Conservation (phyloP, 2,113 vertebrate genomes). For the Gracilinanus agilis region DNA sequence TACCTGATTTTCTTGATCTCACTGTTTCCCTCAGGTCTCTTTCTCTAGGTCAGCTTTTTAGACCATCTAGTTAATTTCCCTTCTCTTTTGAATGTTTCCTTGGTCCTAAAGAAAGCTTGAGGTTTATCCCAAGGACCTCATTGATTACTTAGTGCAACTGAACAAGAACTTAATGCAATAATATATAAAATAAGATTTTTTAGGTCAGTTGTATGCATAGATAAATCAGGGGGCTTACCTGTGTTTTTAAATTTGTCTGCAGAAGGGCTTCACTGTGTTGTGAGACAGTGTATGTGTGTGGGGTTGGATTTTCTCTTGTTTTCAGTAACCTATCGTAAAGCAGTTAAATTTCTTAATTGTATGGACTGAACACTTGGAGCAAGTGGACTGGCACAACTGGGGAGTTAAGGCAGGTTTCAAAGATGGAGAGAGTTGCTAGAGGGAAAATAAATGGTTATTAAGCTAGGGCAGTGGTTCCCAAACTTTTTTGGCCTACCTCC, state of each 20-base stretch:
- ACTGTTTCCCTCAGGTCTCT: neutral
- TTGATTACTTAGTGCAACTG: neutral
- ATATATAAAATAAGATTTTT: neutral
- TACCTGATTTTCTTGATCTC: neutral
- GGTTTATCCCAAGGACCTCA: conserved; percentile 3
- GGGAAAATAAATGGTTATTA: neutral
- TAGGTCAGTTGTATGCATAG: neutral
- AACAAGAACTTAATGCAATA: conserved; percentile 24
- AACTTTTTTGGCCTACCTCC: too few relatives aligned
- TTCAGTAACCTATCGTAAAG: neutral
- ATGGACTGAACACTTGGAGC: conserved; percentile 1
- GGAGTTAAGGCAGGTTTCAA: neutral
- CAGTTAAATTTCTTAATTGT: conserved; percentile 3
- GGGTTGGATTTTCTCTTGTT: neutral
- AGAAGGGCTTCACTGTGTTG: neutral
- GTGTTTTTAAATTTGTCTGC: neutral
- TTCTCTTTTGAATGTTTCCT: neutral
- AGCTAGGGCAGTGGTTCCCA: neutral
- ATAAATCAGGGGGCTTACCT: neutral
- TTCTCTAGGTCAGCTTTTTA: neutral
- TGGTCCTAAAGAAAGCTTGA: neutral
- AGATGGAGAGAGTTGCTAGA: neutral
- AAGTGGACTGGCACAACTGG: neutral
- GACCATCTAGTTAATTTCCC: neutral
- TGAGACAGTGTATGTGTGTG: neutral